Evolutionary conservation across 1,140 invertebrate species (phyloP), one percentile per base, ranked within the genome.

Genomic region (Drosophila pseudoobscura): DNA sequence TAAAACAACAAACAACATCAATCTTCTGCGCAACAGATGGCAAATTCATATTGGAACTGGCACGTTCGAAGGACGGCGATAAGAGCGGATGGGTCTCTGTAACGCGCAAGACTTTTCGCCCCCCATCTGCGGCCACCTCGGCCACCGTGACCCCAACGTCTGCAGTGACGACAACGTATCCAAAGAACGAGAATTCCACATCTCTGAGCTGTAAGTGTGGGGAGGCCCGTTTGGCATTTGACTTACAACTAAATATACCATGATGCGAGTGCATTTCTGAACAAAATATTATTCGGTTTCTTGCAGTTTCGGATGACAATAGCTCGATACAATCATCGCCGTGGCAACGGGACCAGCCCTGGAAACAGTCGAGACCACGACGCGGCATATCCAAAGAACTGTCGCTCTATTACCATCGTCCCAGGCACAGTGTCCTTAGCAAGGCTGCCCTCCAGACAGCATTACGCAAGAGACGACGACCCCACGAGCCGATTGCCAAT

Each of bases 261-360:
- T 11, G 15, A 26, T 13, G 2, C 2, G 26, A 7, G 9, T 15
- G 15, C 7, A 50, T 47, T 11, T 20, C 45, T 20, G 35, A 39
- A 4, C 35, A 7, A 7, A 3, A 22, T 15, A 2, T 3, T 22
- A 4, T 39, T 24, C 20, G 8, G 29, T 3, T 2, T 47, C 24
- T 69, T 80, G 3, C 57, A 95, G 96, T 96, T 92, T 96, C 96
- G 77, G 96, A 97, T 93, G 96, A 97, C 91, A 97, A 96, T 92
- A 96, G 95, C 79, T 97, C 96, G 39, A 94, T 97, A 76, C 96
- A 97, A 87, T 97, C 96, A 46, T 97, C 96, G 78, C 96, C 96
- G 59, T 97, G 96, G 96, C 95, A 96, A 91, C 93, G 96, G 69
- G 96, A 97, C 91, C 96, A 97, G 90, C 95, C 95, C 80, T 97